A percentile compares a stretch with the other conserved stretches of the same genome.
These are phyloP conservation scores for Idaea biselata DNA, from an alignment of 2,888 invertebrate genomes.

Conservation along the genomic window DNA sequence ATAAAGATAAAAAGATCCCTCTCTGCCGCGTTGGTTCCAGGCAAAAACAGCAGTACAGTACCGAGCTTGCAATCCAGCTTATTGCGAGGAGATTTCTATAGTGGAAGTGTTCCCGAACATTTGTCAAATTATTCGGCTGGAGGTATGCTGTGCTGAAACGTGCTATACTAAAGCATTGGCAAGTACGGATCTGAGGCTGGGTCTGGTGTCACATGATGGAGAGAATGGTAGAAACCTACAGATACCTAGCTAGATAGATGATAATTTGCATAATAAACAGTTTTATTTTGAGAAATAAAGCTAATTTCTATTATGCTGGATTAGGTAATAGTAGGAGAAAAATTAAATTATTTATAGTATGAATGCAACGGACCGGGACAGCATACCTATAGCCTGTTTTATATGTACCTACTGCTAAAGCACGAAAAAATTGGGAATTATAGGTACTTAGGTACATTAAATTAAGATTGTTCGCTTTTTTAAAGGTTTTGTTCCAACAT, in stretches of 20 bases:
- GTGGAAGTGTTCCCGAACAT: conserved; percentile 91
- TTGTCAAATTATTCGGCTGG: conserved; percentile 86
- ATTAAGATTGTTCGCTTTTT: not conserved
- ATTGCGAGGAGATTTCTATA: conserved; percentile 89
- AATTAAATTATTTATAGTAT: too few species aligned
- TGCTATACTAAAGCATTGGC: conserved; percentile 61
- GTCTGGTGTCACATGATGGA: conserved; percentile 59
- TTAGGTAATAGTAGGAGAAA: too few species aligned
- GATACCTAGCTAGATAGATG: too few species aligned
- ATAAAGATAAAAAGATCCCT: too few species aligned
- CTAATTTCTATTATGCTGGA: too few species aligned
- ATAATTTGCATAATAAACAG: too few species aligned
- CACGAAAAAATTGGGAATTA: too few species aligned
- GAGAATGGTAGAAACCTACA: conserved; percentile 52
- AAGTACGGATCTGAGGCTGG: conserved; percentile 44
- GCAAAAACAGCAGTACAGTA: conserved; percentile 83
- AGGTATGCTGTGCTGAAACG: conserved; percentile 73
- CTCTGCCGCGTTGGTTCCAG: conserved; percentile 67
- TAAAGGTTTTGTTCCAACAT: conserved; percentile 87
- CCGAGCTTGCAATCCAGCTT: conserved; percentile 83
- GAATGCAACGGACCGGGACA: too few species aligned
- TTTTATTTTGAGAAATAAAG: too few species aligned
- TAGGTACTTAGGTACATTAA: not conserved
- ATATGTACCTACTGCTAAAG: too few species aligned
- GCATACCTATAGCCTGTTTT: too few species aligned